These are phyloP conservation scores for Halocynthia aurantium DNA, from an alignment of 23 tunicate genomes.

Conservation along the genomic window DNA sequence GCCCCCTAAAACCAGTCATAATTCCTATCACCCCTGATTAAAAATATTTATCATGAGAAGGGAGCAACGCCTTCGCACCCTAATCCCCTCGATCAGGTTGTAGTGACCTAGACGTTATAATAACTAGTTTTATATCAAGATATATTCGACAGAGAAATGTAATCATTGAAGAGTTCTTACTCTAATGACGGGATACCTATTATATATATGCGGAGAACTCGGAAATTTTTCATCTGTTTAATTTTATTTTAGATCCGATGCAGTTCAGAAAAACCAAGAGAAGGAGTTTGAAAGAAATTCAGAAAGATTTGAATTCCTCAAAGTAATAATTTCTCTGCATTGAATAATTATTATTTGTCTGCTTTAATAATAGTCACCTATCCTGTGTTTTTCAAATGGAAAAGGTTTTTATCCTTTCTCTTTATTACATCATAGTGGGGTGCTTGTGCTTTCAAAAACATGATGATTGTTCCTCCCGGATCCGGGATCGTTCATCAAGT, in stretches of 20 bases:
- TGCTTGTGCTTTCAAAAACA: slow-evolving; percentile 78
- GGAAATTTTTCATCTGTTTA: neutral
- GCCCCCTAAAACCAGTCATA: too few relatives aligned
- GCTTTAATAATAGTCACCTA: neutral
- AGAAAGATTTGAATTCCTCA: slow-evolving; percentile 85
- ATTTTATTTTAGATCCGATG: slow-evolving; percentile 64
- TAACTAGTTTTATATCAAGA: too few relatives aligned
- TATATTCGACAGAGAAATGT: too few relatives aligned
- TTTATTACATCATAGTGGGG: slow-evolving; percentile 79
- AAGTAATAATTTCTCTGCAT: slow-evolving; percentile 28
- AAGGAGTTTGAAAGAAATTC: slow-evolving; percentile 89
- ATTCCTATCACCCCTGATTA: neutral
- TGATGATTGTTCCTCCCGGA: slow-evolving; percentile 94
- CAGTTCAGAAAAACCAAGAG: slow-evolving; percentile 72
- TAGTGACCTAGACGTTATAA: too few relatives aligned
- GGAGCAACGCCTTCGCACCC: neutral
- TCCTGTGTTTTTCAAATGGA: too few relatives aligned
- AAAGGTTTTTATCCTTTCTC: too few relatives aligned
- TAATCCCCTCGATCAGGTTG: too few relatives aligned
- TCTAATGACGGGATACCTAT: too few relatives aligned
- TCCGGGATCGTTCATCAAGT: slow-evolving; percentile 99
- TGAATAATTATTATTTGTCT: neutral
- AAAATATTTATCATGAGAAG: neutral
- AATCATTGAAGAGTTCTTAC: too few relatives aligned
- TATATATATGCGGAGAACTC: too few relatives aligned